Conservation (phyloP, 2,797 vertebrate species). For the Thamnophis elegans region DNA sequence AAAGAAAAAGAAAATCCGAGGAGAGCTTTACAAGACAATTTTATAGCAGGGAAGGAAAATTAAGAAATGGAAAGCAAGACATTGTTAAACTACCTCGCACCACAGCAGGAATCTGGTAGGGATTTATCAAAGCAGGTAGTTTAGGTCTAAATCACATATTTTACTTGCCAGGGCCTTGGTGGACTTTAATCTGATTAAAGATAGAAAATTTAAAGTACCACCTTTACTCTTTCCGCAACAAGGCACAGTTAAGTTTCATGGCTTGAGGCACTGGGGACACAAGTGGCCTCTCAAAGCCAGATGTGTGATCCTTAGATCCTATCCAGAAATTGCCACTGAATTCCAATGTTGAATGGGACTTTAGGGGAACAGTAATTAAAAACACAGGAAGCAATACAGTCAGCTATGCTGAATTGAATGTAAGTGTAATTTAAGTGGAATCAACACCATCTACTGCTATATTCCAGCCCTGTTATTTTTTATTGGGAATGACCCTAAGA, state of each 20-base stretch:
- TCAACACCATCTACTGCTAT: neutral
- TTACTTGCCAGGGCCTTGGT: neutral
- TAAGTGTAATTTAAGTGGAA: neutral
- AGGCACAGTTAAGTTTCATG: neutral
- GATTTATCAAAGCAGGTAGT: neutral
- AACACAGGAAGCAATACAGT: neutral
- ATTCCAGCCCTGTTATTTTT: neutral
- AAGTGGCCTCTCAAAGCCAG: neutral
- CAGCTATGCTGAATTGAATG: neutral
- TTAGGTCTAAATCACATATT: neutral
- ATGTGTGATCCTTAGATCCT: neutral
- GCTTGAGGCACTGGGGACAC: neutral
- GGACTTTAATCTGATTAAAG: neutral
- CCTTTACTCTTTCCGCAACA: neutral
- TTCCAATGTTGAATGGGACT: neutral
- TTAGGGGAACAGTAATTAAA: neutral
- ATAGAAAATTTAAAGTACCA: neutral
- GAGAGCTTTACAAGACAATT: constrained; percentile 23
- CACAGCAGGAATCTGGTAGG: constrained; percentile 5
- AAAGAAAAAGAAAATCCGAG: neutral
- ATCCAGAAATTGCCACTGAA: neutral
- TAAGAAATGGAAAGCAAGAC: constrained; percentile 16
- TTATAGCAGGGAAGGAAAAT: constrained; percentile 7
- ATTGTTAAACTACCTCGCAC: constrained; percentile 1
- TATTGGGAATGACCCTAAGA: neutral